Evolutionary conservation across 2,113 vertebrate species (phyloP), one percentile per base, ranked within the genome.

Genomic region (Cinclus mexicanus): DNA sequence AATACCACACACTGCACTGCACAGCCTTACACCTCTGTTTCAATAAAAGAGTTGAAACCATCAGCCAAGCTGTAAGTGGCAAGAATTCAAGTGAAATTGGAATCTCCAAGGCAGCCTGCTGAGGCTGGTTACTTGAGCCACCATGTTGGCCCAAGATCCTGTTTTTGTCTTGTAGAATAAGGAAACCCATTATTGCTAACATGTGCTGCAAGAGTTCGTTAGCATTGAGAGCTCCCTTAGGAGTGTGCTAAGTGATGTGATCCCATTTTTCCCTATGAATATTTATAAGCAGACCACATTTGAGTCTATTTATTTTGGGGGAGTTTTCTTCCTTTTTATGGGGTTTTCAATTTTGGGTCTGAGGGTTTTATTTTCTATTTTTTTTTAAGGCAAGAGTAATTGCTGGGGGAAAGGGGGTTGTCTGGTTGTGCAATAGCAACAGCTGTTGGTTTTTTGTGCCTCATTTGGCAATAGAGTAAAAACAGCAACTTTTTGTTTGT

Each of bases 391-490:
- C 91, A 97, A 97, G 96, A 97, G 97, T 98, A 98, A 98, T 98
- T 97, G 93, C 14, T 7, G 64, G 41, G 60, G 49, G 37, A 63
- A 64, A 74, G 25, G 71, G 41, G 29, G 12, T 44, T 94, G 80
- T 97, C 98, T 96, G 61, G 96, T 98, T 98, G 98, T 98, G 98
- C 97, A 98, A 98, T 79, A 97, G 96, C 87, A 97, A 95, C 98
- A 98, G 97, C 98, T 98, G 98, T 97, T 98, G 96, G 92, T 97
- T 97, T 97, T 97, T 97, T 97, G 97, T 96, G 95, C 97, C 89
- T 98, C 93, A 82, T 98, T 98, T 98, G 98, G 97, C 95, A 94
- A 93, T 74, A 80, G 49, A 95, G 91, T 96, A 97, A 97, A 97
- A 97, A 83, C 96, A 98, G 97, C 95, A 96, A 98, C 87, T 97